Evolutionary conservation across 2,797 vertebrate species (phyloP).

Genomic region (Coregonus ussuriensis): DNA sequence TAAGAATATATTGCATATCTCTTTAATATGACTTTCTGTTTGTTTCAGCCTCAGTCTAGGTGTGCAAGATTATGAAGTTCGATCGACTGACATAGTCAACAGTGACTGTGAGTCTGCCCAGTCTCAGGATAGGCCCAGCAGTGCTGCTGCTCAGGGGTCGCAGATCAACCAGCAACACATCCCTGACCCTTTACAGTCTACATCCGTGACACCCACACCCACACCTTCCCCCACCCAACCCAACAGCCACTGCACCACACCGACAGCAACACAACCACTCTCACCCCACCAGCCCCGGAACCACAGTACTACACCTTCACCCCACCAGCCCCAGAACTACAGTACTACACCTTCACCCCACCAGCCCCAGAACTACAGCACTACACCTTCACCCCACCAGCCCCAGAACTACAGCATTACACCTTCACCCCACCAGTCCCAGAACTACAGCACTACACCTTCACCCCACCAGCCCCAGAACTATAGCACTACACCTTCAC

Average conservation of each 20-base stretch:
- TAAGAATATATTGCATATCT: background rate
- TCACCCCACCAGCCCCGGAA: too few relatives aligned
- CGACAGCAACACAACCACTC: conserved; percentile 9
- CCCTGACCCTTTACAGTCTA: conserved; percentile 29
- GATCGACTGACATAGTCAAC: conserved; percentile 70
- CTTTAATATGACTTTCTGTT: conserved; percentile 25
- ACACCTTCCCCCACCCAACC: conserved; percentile 31
- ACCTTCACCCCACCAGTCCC: too few relatives aligned
- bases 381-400: too few relatives aligned
- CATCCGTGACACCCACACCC: conserved; percentile 27
- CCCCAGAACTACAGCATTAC: too few relatives aligned
- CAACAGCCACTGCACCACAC: conserved; percentile 36
- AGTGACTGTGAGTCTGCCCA: conserved; percentile 55
- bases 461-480: too few relatives aligned
- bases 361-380: too few relatives aligned
- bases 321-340: too few relatives aligned
- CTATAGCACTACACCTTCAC: too few relatives aligned
- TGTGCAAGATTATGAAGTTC: conserved; percentile 64
- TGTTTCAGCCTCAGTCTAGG: conserved; percentile 62
- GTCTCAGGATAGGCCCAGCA: conserved; percentile 40
- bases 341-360: too few relatives aligned
- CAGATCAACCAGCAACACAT: conserved; percentile 37
- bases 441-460: too few relatives aligned
- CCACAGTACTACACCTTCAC: too few relatives aligned
- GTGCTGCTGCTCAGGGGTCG: conserved; percentile 15